Evolutionary conservation across 2,888 invertebrate species (phyloP).

Genomic region (Dromius quadrimaculatus): DNA sequence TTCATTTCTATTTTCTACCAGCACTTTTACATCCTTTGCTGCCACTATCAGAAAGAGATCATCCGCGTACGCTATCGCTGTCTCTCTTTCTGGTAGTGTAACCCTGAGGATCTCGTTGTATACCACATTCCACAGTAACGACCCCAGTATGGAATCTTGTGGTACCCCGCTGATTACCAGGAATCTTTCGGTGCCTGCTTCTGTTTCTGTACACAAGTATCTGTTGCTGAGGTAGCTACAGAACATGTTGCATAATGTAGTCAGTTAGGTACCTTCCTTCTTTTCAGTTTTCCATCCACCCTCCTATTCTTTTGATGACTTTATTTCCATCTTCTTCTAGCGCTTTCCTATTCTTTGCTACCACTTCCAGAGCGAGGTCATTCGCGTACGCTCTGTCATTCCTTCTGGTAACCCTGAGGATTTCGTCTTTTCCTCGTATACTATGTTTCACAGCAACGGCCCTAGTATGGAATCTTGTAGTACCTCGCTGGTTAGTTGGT

Average conservation of each 20-base stretch:
- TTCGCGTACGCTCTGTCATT: background rate
- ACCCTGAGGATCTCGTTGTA: background rate
- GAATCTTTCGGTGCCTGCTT: background rate
- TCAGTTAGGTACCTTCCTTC: background rate
- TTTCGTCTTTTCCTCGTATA: background rate
- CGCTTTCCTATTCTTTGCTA: too few relatives aligned
- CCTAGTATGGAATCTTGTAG: background rate
- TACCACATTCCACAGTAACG: too few relatives aligned
- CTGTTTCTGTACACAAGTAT: background rate
- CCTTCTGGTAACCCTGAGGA: background rate
- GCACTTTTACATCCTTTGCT: too few relatives aligned
- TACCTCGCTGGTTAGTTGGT: background rate
- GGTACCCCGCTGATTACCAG: background rate
- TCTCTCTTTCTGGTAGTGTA: background rate
- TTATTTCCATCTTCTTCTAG: too few relatives aligned
- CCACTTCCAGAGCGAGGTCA: too few relatives aligned
- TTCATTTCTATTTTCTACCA: too few relatives aligned
- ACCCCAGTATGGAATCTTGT: background rate
- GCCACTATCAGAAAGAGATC: too few relatives aligned
- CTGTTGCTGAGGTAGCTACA: background rate
- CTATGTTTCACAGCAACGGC: too few relatives aligned
- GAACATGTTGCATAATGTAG: background rate
- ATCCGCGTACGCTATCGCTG: background rate
- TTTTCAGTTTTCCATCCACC: conserved; percentile 9
- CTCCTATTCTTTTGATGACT: too few relatives aligned